phyloP scores from a whole-genome alignment of 2,888 invertebrate genomes.

The Archips crataeganus region DNA sequence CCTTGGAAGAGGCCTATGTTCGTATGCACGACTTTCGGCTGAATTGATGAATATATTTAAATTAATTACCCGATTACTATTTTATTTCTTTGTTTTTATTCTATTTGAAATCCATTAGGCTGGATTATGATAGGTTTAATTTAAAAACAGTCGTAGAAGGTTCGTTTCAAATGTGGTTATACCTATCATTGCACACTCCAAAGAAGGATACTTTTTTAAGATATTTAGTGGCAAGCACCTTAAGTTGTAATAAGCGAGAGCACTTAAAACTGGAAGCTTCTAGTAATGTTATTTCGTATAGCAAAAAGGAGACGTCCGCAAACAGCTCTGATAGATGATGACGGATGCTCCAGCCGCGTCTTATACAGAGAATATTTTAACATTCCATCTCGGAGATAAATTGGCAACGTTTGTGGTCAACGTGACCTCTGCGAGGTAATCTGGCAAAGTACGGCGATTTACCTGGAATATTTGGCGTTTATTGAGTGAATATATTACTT shows the following conservation, averaged over 20 bases:
- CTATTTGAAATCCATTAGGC: too few relatives aligned
- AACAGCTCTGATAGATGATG: constrained; percentile 42
- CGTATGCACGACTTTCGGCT: too few relatives aligned
- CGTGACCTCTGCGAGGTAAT: constrained; percentile 2
- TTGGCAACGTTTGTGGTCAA: constrained; percentile 10
- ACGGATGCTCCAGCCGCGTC: constrained; percentile 28
- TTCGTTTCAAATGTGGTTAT: too few relatives aligned
- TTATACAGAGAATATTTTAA: constrained; percentile 30
- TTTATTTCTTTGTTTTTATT: too few relatives aligned
- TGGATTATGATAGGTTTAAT: too few relatives aligned
- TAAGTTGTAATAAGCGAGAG: constrained; percentile 16
- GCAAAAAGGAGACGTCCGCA: constrained; percentile 16
- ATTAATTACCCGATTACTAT: too few relatives aligned
- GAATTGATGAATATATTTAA: too few relatives aligned
- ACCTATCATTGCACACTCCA: too few relatives aligned
- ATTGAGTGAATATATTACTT: not conserved
- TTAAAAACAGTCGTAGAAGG: too few relatives aligned
- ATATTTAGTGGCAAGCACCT: too few relatives aligned
- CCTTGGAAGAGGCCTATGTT: too few relatives aligned
- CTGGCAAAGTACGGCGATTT: not conserved
- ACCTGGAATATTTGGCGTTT: not conserved
- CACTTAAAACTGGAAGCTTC: constrained; percentile 9
- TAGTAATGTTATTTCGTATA: constrained; percentile 22
- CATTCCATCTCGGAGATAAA: constrained; percentile 22
- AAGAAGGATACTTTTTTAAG: too few relatives aligned